These are phyloP conservation scores for Tapera naevia DNA, from an alignment of 2,797 vertebrate genomes.

Conservation along the genomic window DNA sequence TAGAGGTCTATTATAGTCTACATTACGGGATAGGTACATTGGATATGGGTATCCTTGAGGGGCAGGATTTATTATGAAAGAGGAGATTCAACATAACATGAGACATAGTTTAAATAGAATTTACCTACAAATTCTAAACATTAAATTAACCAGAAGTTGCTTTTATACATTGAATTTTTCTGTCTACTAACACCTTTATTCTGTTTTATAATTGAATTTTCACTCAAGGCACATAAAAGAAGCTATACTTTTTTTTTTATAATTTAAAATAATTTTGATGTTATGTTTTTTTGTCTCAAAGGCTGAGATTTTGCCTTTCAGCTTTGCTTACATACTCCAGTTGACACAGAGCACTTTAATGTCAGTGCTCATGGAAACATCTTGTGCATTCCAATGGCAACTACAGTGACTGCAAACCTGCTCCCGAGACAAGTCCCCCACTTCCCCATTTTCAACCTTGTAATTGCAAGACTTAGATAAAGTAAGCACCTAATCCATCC, in stretches of 20 bases:
- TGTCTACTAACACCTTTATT: background rate
- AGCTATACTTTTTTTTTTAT: background rate
- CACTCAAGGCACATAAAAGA: background rate
- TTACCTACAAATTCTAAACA: constrained; percentile 71
- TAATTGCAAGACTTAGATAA: constrained; percentile 31
- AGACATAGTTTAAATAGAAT: constrained; percentile 76
- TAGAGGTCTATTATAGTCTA: constrained; percentile 83
- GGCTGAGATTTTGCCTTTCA: background rate
- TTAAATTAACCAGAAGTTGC: constrained; percentile 50
- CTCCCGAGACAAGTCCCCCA: background rate
- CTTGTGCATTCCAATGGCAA: background rate
- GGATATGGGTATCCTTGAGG: constrained; percentile 81
- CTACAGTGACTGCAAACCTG: background rate
- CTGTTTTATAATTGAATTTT: constrained; percentile 12
- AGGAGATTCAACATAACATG: constrained; percentile 76
- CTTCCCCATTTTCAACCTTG: background rate
- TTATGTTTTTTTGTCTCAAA: background rate
- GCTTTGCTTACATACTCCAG: background rate
- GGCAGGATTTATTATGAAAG: constrained; percentile 82
- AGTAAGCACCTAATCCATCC: constrained; percentile 26
- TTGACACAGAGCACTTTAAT: background rate
- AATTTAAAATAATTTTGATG: background rate
- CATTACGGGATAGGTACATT: constrained; percentile 75
- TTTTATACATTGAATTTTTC: constrained; percentile 51
- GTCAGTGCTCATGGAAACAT: background rate